phyloP scores from a whole-genome alignment of 2,113 vertebrate genomes.

The Seriola rivoliana region DNA sequence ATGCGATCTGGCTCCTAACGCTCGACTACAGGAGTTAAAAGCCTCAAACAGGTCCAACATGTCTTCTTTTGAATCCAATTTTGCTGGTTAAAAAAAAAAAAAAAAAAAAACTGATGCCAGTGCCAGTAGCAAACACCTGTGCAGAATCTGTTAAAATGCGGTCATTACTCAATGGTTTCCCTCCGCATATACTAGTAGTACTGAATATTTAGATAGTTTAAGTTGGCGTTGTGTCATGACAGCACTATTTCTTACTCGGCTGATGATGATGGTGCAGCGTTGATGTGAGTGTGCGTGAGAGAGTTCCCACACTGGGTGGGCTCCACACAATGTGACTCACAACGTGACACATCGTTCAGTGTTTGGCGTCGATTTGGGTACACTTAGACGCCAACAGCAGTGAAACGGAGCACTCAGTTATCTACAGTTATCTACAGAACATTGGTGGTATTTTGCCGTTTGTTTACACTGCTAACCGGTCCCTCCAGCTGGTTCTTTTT shows the following conservation, averaged over 20 bases:
- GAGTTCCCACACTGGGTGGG: constrained; percentile 53
- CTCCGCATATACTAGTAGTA: background rate
- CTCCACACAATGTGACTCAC: constrained; percentile 67
- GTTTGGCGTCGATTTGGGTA: constrained; percentile 18
- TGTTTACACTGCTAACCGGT: background rate
- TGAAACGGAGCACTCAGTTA: background rate
- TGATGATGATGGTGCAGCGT: constrained; percentile 30
- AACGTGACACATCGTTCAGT: constrained; percentile 47
- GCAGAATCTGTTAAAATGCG: background rate
- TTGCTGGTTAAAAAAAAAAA: too few species aligned
- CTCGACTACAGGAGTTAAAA: background rate
- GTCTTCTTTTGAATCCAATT: background rate
- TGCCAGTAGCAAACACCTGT: background rate
- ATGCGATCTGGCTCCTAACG: background rate
- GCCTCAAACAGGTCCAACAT: background rate
- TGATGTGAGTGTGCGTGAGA: constrained; percentile 51
- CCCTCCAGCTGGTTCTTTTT: constrained; percentile 14
- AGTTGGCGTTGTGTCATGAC: constrained; percentile 29
- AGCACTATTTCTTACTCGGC: constrained; percentile 40
- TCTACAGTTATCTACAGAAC: background rate
- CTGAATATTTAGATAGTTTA: background rate
- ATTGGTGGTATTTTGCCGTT: background rate
- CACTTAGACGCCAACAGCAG: constrained; percentile 5
- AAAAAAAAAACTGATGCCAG: background rate
- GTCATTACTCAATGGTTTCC: background rate